These are phyloP conservation scores for Bombycilla garrulus DNA, from an alignment of 2,113 vertebrate species.

Conservation along the genomic window DNA sequence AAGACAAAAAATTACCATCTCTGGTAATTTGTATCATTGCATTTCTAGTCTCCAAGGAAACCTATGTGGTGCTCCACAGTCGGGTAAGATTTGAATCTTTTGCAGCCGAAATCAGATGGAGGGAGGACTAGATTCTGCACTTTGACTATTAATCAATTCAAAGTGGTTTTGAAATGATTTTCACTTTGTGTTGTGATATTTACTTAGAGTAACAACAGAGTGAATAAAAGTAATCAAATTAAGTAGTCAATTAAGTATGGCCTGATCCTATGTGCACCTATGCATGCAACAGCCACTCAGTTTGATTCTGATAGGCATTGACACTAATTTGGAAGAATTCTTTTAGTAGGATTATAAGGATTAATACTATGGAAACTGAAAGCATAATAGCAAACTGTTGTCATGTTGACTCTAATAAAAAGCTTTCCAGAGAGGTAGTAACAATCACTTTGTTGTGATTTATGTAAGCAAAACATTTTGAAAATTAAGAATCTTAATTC, in stretches of 20 bases:
- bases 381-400: not conserved
- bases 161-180: not conserved
- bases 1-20: not conserved
- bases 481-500: not conserved
- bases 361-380: constrained; percentile 1
- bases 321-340: not conserved
- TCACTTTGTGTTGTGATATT: not conserved
- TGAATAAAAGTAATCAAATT: not conserved
- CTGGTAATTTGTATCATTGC: constrained; percentile 17
- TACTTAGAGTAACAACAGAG: not conserved
- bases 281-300: not conserved
- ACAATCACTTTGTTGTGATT: not conserved
- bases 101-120: not conserved
- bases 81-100: not conserved
- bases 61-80: not conserved
- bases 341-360: not conserved
- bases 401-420: not conserved
- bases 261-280: not conserved
- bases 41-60: constrained; percentile 56
- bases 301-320: not conserved
- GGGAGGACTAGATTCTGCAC: not conserved
- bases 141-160: not conserved
- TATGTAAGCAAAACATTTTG: not conserved
- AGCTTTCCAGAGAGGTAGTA: not conserved
- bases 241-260: too few species aligned